Evolutionary conservation across 2,113 vertebrate genomes (phyloP), one percentile per base, ranked within the genome.

Genomic region (Scatophagus argus): DNA sequence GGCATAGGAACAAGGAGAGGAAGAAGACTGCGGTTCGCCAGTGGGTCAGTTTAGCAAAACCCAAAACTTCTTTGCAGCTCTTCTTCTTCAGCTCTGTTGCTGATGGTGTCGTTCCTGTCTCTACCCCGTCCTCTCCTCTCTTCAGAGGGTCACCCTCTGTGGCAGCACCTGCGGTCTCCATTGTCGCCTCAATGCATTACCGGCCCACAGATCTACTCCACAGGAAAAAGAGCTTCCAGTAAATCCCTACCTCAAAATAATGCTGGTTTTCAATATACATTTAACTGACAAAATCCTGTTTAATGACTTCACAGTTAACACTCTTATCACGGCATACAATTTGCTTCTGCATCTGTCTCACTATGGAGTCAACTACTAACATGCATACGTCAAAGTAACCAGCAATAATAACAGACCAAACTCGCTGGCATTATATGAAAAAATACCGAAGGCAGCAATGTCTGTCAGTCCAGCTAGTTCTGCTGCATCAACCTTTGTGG

Each of bases 21-120:
- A 99, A 97, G 87, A 99, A 98, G 9, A 95, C 92, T 0, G 92
- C 96, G 0, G 96, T 95, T 29, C 96, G 94, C 96, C 97, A 97
- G 0, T 94, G 94, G 3, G 95, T 96, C 38, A 96, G 86, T 29
- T 89, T 95, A 1, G 94, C 82, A 21, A 94, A 86, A 0, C 79
- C 78, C 0, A 91, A 69, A 0, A 63, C 47, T 17, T 91, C 93
- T 21, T 91, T 92, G 27, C 68, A 87, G 25, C 68, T 5, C 2
- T 86, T 92, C 25, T 92, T 93, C 25, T 92, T 70, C 61, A 68
- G 0, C 12, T 84, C 80, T 29, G 88, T 58, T 32, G 67, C 38
- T 6, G 84, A 89, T 4, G 83, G 75, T 23, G 76, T 41, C 19
- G 89, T 89, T 11, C 47, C 81, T 0, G 74, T 91, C 27, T 89